Conservation (phyloP, 2,797 vertebrate genomes). For the Yasuhikotakia modesta region DNA sequence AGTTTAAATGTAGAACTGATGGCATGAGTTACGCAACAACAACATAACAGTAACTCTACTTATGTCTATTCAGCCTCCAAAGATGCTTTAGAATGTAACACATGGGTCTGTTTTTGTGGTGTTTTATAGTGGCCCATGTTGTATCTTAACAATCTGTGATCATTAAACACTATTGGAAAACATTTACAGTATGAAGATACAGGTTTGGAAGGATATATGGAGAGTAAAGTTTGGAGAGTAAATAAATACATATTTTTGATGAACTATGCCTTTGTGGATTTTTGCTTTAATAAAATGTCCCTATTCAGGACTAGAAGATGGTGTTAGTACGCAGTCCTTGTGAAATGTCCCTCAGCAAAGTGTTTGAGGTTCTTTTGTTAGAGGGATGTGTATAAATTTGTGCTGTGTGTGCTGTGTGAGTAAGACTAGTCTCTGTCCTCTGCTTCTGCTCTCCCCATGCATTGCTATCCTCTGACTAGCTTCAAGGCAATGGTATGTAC, state of each 20-base stretch:
- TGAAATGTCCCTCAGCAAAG: constrained; percentile 38
- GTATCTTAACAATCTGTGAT: background rate
- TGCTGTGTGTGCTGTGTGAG: constrained; percentile 85
- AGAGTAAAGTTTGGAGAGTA: too few relatives aligned
- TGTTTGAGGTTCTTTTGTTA: constrained; percentile 19
- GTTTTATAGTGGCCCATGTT: background rate
- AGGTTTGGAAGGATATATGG: background rate
- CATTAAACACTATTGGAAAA: background rate
- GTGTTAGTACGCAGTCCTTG: background rate
- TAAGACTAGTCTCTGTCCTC: constrained; percentile 95
- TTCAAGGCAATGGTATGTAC: constrained; percentile 94
- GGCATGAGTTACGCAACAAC: too few relatives aligned
- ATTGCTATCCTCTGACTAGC: constrained; percentile 90
- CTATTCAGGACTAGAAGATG: background rate
- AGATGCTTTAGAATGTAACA: background rate
- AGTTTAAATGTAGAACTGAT: too few relatives aligned
- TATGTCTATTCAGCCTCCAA: background rate
- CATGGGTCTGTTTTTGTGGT: background rate
- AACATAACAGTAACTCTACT: too few relatives aligned
- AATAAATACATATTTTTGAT: background rate
- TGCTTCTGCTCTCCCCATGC: constrained; percentile 72
- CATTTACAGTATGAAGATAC: background rate
- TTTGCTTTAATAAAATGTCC: background rate
- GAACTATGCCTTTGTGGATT: background rate
- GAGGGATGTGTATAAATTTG: constrained; percentile 68